phyloP scores from a whole-genome alignment of 2,888 invertebrate genomes.

The Antheraea assamensis region DNA sequence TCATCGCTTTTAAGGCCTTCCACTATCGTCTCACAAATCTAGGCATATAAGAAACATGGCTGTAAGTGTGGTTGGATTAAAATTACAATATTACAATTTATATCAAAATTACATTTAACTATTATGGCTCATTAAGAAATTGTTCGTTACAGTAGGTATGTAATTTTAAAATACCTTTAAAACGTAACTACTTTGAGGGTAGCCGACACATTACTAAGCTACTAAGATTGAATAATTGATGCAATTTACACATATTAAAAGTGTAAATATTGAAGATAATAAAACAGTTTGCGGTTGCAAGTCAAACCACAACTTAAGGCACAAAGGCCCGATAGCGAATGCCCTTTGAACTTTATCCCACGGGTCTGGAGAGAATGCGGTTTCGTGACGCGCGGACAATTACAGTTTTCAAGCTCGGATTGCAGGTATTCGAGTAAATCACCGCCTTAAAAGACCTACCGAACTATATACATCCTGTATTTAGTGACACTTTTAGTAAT shows the following conservation, averaged over 20 bases:
- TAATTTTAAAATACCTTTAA: neutral
- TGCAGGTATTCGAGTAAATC: slow-evolving; percentile 54
- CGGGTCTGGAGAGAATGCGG: slow-evolving; percentile 45
- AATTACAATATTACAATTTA: neutral
- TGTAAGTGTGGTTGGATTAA: neutral
- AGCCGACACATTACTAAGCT: neutral
- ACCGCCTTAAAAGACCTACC: slow-evolving; percentile 46
- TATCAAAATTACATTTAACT: neutral
- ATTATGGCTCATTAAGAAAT: neutral
- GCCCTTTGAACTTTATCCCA: slow-evolving; percentile 68
- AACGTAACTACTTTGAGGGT: neutral
- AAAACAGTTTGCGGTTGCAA: slow-evolving; percentile 1
- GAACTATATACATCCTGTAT: slow-evolving; percentile 36
- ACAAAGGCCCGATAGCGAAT: slow-evolving; percentile 53
- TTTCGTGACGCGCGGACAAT: slow-evolving; percentile 64
- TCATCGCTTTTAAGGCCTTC: too few species aligned
- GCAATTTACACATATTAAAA: slow-evolving; percentile 6
- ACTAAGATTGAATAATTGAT: neutral
- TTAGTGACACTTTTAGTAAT: slow-evolving; percentile 27
- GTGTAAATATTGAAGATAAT: neutral
- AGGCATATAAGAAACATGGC: neutral
- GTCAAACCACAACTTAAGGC: slow-evolving; percentile 48
- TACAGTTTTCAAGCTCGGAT: slow-evolving; percentile 55
- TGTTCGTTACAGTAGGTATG: neutral
- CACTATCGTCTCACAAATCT: too few species aligned